phyloP scores from a whole-genome alignment of 1,140 invertebrate species.

The Tetramorium simillimum region DNA sequence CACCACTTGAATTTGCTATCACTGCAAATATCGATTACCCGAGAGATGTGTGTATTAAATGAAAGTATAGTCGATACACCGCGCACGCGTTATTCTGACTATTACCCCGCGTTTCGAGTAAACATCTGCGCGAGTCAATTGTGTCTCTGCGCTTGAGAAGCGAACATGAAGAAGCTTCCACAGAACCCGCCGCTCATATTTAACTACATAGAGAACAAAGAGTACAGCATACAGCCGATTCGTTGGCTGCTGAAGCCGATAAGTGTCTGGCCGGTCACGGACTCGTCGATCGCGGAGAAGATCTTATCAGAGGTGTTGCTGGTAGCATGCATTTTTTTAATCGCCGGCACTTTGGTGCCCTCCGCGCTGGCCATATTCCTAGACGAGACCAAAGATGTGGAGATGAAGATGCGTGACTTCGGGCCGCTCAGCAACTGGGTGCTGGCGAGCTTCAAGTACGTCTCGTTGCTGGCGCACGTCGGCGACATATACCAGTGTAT shows the following conservation, averaged over 20 bases:
- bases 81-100: slow-evolving; percentile 27
- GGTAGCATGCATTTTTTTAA: slow-evolving; percentile 10
- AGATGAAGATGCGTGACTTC: slow-evolving; percentile 29
- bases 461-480: slow-evolving; percentile 29
- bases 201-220: slow-evolving; percentile 7
- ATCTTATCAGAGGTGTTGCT: slow-evolving; percentile 21
- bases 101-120: not conserved
- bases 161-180: slow-evolving; percentile 5
- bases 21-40: slow-evolving; percentile 45
- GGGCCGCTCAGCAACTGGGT: slow-evolving; percentile 64
- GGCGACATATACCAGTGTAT: slow-evolving; percentile 60
- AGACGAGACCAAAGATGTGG: slow-evolving; percentile 8
- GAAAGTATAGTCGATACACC: slow-evolving; percentile 2
- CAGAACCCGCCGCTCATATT: slow-evolving; percentile 12
- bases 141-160: not conserved
- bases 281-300: not conserved
- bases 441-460: slow-evolving; percentile 54
- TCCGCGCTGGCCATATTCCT: slow-evolving; percentile 18
- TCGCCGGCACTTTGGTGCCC: slow-evolving; percentile 44
- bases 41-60: slow-evolving; percentile 1
- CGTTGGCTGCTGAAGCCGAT: slow-evolving; percentile 68
- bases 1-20: slow-evolving; percentile 17
- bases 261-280: slow-evolving; percentile 58
- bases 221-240: slow-evolving; percentile 52
- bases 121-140: not conserved